These are phyloP conservation scores for Echinometra lucunter DNA, from an alignment of 53 echinoderm and acorn worm species.

Conservation along the genomic window DNA sequence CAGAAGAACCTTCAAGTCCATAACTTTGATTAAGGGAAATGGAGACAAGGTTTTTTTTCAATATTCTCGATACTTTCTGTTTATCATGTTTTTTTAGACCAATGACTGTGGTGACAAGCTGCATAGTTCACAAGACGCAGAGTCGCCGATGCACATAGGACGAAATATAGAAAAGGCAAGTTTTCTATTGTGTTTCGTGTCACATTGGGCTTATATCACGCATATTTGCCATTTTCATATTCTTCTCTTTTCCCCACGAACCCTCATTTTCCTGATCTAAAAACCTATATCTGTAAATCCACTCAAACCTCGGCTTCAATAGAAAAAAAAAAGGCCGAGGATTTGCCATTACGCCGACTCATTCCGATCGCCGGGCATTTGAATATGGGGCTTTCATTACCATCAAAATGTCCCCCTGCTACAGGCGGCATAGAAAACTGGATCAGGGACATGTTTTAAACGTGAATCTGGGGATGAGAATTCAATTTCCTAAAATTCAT, in stretches of 20 bases:
- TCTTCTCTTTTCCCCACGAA: not conserved
- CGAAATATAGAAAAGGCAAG: not conserved
- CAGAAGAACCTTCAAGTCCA: not conserved
- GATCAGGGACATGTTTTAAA: not conserved
- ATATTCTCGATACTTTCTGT: not conserved
- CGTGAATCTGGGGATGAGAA: not conserved
- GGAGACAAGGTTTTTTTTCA: not conserved
- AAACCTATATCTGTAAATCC: conserved; percentile 48
- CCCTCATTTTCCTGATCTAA: conserved; percentile 10
- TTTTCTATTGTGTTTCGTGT: not conserved
- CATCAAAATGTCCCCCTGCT: not conserved
- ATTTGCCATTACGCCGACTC: not conserved
- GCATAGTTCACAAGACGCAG: not conserved
- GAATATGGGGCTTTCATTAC: conserved; percentile 12
- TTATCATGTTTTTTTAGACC: not conserved
- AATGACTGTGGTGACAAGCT: not conserved
- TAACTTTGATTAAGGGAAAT: not conserved
- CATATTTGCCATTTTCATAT: conserved; percentile 27
- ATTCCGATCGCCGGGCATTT: not conserved
- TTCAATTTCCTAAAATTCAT: not conserved
- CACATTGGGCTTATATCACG: not conserved
- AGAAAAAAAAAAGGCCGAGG: not conserved
- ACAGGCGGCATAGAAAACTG: not conserved
- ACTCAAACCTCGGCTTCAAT: conserved; percentile 20
- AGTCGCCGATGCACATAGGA: not conserved